Base-by-base conservation (phyloP, 2,888 invertebrate genomes). In the Meloe dianella region DNA sequence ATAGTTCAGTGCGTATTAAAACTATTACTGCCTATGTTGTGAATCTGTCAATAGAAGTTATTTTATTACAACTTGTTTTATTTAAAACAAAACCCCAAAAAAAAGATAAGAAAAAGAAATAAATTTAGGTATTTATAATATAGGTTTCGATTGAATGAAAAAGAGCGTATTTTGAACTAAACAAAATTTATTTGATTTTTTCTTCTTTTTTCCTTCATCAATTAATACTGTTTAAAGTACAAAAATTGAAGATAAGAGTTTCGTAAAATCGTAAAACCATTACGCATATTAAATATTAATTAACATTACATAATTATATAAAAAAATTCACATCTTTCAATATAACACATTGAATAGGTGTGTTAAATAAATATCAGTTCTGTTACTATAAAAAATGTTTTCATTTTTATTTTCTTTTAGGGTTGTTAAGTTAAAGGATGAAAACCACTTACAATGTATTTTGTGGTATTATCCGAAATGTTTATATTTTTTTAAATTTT, bases 141-240 rank as follows among this genome's bases (percentile, higher is more conserved):
- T n/a, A 54, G 24, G 22, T 54, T 27, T n/a, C 14, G 24, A 10
- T 30, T 30, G 60, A 62, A 68, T 60, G 65, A 68, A 68, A 68
- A 68, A 60, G 29, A 51, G 17, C 59, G 10, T 27, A 4, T 27
- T 54, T 54, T 66, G 76, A 78, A 78, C 77, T 77, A 81, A 82
- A 81, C 79, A 79, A 79, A 78, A 78, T 80, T 80, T 81, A 80
- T 80, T 81, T 78, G 75, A 77, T 79, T 74, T 77, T 75, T 80
- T 79, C 80, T 79, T 78, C 7, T 22, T 51, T 78, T 74, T 78
- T 80, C 78, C 75, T n/a, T 79, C 78, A 77, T 78, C 76, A 76
- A 77, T 76, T 83, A 82, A 83, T 83, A 82, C 82, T 83, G 83
- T 78, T 82, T 80, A 80, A 80, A 81, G 82, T 82, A 82, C 81